Conservation (phyloP, 2,113 vertebrate genomes). For the Pedionomus torquatus region DNA sequence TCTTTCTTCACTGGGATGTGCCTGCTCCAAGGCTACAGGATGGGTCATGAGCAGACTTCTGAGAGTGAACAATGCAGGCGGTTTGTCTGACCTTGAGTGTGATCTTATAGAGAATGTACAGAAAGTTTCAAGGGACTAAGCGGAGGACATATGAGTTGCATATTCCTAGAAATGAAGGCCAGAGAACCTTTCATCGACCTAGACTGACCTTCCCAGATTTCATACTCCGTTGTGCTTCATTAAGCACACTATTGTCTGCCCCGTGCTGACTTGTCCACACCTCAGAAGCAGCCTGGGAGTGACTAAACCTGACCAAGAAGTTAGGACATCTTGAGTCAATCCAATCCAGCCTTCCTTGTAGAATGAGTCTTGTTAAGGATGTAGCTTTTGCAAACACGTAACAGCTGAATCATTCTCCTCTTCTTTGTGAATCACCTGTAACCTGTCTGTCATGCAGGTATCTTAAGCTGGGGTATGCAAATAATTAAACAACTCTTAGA, state of each 20-base stretch:
- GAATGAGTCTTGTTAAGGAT: not conserved
- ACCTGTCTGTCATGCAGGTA: not conserved
- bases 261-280: not conserved
- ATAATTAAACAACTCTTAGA: not conserved
- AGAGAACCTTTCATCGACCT: fast-evolving
- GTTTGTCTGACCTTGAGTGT: not conserved
- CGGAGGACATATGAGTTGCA: not conserved
- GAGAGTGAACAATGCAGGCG: not conserved
- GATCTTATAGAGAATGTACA: not conserved
- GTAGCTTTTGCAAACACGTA: not conserved
- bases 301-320: not conserved
- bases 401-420: not conserved
- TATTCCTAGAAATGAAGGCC: not conserved
- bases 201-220: not conserved
- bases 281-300: not conserved
- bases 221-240: not conserved
- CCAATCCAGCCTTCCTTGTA: not conserved
- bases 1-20: not conserved
- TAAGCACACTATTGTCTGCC: not conserved
- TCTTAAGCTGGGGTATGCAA: not conserved
- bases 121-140: not conserved
- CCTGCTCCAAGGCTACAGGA: not conserved
- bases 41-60: not conserved
- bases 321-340: not conserved
- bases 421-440: not conserved